Evolutionary conservation across 2,888 invertebrate species (phyloP), one percentile per base, ranked within the genome.

Genomic region (Leucophenga montana): DNA sequence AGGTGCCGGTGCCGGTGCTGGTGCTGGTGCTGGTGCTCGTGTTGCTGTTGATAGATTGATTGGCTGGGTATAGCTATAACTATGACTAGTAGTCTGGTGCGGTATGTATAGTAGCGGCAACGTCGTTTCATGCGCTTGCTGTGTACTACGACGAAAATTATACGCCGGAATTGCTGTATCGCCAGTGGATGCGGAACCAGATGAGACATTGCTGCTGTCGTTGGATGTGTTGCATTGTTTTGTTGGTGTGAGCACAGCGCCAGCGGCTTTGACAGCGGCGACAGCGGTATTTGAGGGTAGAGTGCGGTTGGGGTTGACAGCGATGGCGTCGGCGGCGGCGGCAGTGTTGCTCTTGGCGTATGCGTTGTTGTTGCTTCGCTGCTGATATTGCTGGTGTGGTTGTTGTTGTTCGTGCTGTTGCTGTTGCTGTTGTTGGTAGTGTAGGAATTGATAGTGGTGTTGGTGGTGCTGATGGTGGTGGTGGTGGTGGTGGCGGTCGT

Each of bases 111-210:
- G 31, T 31, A 11, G 31, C 31, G 5, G 22, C 61, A 3, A 44
- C 27, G 71, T 69, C 57, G 70, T 50, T n/a, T 4, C 16, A 8
- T 33, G 33, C 18, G n/a, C 11, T 50, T 59, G 68, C 13, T 70
- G 69, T 27, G 57, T 50, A 18, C 62, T 18, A 64, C 16, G 22
- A 22, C 13, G 44, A 22, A 20, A 46, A 48, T 11, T 46, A 16
- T 46, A 50, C 14, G 62, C 82, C 44, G 86, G 88, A 67, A 88
- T 87, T 71, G 87, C 87, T 71, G 88, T 88, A 73, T 86, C 86
- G 74, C 86, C 88, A 68, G 87, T 88, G 56, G 88, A 87, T 74
- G 88, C 84, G 72, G 87, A 87, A 50, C 50, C 18, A 50, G 50
- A n/a, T 31, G 85, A 84, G 77, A 82, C 76, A 68, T 83, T 79